A percentile compares a stretch with the other conserved stretches of the same genome.
Conservation (phyloP, 1,140 invertebrate species). For the Trigoniulus corallinus region DNA sequence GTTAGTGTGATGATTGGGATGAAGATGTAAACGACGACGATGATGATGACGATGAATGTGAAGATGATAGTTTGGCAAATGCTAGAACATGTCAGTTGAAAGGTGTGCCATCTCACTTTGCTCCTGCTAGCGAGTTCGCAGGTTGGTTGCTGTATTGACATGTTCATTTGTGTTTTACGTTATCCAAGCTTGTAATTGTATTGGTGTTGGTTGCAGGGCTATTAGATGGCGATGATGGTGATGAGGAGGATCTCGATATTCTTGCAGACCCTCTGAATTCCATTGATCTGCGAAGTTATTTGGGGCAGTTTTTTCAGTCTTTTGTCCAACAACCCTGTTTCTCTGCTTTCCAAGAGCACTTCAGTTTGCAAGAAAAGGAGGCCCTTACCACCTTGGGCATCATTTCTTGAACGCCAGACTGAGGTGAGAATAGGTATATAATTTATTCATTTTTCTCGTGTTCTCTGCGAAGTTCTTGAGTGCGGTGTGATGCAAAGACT, state of each 20-base stretch:
- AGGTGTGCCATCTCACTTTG: conserved; percentile 5
- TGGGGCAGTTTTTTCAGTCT: conserved; percentile 39
- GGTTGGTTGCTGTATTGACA: not conserved
- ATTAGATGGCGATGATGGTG: not conserved
- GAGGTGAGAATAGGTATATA: no score
- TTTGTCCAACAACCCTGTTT: conserved; percentile 42
- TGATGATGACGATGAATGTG: not conserved
- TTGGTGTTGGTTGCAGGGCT: not conserved
- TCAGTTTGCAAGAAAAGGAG: conserved; percentile 32
- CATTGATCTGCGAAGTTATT: conserved; percentile 38
- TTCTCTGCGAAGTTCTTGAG: no score
- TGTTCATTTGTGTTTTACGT: not conserved
- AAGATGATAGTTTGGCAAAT: conserved; percentile 12
- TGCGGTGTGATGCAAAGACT: no score
- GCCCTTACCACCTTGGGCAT: conserved; percentile 23
- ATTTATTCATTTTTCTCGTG: no score
- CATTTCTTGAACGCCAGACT: not conserved
- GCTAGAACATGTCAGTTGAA: conserved; percentile 10
- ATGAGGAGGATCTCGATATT: conserved; percentile 34
- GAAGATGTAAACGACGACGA: not conserved
- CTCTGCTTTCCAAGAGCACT: conserved; percentile 34
- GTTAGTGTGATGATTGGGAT: not conserved
- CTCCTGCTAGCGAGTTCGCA: conserved; percentile 12
- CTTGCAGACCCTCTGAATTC: conserved; percentile 41
- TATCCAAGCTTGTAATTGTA: not conserved